Evolutionary conservation across 2,888 invertebrate genomes (phyloP).

Genomic region (Steromphala cineraria): DNA sequence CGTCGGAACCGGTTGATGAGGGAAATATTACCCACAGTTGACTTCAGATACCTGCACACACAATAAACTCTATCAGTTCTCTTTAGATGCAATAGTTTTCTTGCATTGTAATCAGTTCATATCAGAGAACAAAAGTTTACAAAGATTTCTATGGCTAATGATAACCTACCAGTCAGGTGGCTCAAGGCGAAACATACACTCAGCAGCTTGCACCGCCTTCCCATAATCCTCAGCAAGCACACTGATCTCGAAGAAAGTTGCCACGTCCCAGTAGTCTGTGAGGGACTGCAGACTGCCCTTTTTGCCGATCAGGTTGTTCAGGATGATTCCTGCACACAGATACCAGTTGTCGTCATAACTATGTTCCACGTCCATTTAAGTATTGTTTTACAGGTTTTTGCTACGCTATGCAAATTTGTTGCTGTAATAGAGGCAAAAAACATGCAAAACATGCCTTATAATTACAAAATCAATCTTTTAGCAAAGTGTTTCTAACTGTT

Average conservation of each 20-base stretch:
- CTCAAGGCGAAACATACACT: conserved; percentile 79
- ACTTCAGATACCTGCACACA: conserved; percentile 85
- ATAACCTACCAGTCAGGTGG: conserved; percentile 76
- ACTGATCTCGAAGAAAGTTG: conserved; percentile 98
- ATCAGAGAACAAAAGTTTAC: not conserved
- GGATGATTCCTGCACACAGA: conserved; percentile 83
- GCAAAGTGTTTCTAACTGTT: too few species aligned
- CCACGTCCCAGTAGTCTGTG: conserved; percentile 99
- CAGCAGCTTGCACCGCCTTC: conserved; percentile 96
- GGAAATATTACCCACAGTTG: conserved; percentile 84
- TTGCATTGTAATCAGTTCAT: not conserved
- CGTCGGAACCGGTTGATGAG: conserved; percentile 89
- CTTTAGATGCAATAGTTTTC: too few species aligned
- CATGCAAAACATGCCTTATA: too few species aligned
- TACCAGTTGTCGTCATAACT: not conserved
- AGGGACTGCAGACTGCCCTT: conserved; percentile 95
- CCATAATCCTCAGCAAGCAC: conserved; percentile 97
- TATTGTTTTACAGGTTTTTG: too few species aligned
- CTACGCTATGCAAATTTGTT: not conserved
- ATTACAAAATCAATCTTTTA: too few species aligned
- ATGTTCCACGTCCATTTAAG: too few species aligned
- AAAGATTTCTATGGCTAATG: too few species aligned
- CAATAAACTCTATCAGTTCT: too few species aligned
- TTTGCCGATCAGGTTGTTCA: conserved; percentile 97
- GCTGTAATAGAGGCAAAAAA: not conserved